Percentiles rank a stretch among this genome's conserved stretches.
Evolutionary conservation across 2,113 vertebrate genomes (phyloP).

Genomic region (Trinectes maculatus): DNA sequence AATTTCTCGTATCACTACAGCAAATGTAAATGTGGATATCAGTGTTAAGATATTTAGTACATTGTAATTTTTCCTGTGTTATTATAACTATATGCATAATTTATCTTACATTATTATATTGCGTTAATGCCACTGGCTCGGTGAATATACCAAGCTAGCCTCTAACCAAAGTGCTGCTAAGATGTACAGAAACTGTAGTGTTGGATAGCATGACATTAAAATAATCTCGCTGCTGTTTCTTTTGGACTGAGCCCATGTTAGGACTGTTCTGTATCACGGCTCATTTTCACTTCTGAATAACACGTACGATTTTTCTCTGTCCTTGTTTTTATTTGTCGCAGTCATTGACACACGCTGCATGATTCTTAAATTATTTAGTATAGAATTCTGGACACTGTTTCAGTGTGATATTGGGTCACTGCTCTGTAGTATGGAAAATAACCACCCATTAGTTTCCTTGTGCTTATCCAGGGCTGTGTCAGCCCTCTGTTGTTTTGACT

Average conservation of each 20-base stretch:
- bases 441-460: too few species aligned
- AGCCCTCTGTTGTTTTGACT: too few species aligned
- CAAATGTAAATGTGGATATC: conserved; percentile 26
- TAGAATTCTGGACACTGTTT: conserved; percentile 1
- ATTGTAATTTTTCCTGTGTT: conserved; percentile 13
- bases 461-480: too few species aligned
- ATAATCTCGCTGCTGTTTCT: conserved; percentile 7
- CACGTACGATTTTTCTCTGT: not conserved
- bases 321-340: too few species aligned
- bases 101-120: conserved; percentile 7
- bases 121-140: conserved; percentile 11
- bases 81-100: conserved; percentile 32
- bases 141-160: conserved; percentile 12
- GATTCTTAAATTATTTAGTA: conserved; percentile 23
- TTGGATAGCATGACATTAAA: conserved; percentile 10
- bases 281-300: conserved; percentile 1
- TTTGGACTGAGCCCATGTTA: too few species aligned
- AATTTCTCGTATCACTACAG: conserved; percentile 4
- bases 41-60: conserved; percentile 14
- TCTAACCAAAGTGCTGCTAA: conserved; percentile 70
- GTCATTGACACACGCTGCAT: too few species aligned
- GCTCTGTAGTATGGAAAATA: too few species aligned
- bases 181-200: conserved; percentile 33
- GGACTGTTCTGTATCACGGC: not conserved
- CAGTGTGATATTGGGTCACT: too few species aligned